Percentiles rank a stretch among this genome's conserved stretches.
Evolutionary conservation across 2,797 vertebrate genomes (phyloP).

Genomic region (Argya squamiceps): DNA sequence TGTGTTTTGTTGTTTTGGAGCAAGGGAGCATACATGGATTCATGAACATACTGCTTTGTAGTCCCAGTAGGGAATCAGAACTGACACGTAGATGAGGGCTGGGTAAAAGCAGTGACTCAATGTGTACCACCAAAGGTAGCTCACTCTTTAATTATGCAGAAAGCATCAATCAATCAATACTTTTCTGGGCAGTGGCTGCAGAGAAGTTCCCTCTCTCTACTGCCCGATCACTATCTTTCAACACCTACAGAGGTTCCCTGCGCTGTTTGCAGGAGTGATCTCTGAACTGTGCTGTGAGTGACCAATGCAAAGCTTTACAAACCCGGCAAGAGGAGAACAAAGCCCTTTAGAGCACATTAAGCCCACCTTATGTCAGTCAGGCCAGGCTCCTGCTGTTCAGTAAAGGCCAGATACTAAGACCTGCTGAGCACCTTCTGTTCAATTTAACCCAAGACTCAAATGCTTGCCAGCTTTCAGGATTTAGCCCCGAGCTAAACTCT

Average conservation of each 20-base stretch:
- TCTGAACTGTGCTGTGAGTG: background rate
- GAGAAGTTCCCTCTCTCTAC: background rate
- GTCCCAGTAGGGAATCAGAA: rapidly evolving
- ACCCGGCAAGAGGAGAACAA: background rate
- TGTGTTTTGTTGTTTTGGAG: background rate
- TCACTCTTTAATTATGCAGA: background rate
- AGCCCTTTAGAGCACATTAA: background rate
- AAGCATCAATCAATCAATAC: background rate
- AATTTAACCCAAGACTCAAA: background rate
- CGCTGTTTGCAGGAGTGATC: background rate
- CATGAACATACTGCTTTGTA: background rate
- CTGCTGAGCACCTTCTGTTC: constrained; percentile 5
- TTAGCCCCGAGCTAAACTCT: background rate
- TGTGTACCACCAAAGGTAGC: background rate
- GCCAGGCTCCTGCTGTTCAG: background rate
- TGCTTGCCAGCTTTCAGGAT: background rate
- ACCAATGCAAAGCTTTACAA: background rate
- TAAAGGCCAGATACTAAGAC: background rate
- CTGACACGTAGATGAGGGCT: background rate
- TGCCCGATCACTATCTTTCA: background rate
- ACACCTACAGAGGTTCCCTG: background rate
- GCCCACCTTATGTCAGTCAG: background rate
- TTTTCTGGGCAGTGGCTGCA: background rate
- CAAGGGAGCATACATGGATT: background rate
- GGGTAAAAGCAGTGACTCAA: background rate